These are phyloP conservation scores for Trachymyrmex septentrionalis DNA, from an alignment of 1,140 invertebrate species.

Conservation along the genomic window DNA sequence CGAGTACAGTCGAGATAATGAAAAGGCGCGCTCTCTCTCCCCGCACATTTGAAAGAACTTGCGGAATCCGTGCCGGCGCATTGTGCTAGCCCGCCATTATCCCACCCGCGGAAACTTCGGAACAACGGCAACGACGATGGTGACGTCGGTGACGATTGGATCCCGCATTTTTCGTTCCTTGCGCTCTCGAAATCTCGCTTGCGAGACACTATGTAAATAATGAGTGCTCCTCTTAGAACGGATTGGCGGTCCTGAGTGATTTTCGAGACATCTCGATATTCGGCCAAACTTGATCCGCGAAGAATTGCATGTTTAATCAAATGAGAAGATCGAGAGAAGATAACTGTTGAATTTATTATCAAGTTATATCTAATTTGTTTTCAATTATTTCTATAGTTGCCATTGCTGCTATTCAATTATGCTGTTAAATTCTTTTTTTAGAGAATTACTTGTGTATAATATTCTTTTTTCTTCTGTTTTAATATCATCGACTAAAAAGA, in stretches of 20 bases:
- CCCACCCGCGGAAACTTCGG: conserved; percentile 67
- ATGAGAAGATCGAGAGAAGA: not conserved
- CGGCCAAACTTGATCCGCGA: conserved; percentile 15
- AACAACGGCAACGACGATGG: conserved; percentile 52
- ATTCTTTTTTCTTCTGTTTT: no score
- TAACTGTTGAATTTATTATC: not conserved
- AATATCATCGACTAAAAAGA: no score
- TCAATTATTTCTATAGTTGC: no score
- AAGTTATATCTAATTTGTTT: no score
- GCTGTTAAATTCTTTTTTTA: no score
- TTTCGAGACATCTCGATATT: not conserved
- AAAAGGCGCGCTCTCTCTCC: conserved; percentile 65
- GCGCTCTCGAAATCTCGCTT: conserved; percentile 38
- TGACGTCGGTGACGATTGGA: conserved; percentile 30
- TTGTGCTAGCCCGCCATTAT: conserved; percentile 72
- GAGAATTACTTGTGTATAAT: no score
- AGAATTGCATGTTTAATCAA: conserved; percentile 33
- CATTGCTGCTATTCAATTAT: no score
- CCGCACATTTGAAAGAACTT: conserved; percentile 70
- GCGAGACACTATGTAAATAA: conserved; percentile 40
- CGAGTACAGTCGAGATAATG: conserved; percentile 76
- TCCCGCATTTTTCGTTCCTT: conserved; percentile 44
- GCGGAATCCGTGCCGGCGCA: conserved; percentile 73
- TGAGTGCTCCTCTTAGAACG: conserved; percentile 8
- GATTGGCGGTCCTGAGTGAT: not conserved